Conservation (phyloP, 2,888 invertebrate genomes). For the Caenorhabditis wallacei region DNA sequence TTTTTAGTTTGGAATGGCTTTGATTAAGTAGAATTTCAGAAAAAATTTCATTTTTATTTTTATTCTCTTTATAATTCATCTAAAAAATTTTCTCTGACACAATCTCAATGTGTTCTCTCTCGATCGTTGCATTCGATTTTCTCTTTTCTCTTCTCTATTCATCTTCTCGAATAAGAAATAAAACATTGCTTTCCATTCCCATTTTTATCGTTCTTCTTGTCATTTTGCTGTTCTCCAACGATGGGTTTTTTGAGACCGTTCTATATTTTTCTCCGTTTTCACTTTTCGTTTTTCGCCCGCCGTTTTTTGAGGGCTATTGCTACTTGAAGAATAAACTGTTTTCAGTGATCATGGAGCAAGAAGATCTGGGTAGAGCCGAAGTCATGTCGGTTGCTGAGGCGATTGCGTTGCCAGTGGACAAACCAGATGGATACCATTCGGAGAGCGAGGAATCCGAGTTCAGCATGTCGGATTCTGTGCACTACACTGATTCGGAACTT, state of each 20-base stretch:
- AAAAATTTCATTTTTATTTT: too few species aligned
- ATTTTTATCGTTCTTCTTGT: slow-evolving; percentile 11
- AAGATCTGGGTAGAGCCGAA: slow-evolving; percentile 1
- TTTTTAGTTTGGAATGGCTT: too few species aligned
- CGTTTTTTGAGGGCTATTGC: too few species aligned
- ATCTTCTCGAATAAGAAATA: slow-evolving; percentile 10
- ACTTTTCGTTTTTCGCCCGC: background rate
- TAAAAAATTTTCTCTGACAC: too few species aligned
- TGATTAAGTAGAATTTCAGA: too few species aligned
- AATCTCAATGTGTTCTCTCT: background rate
- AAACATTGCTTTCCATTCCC: slow-evolving; percentile 13
- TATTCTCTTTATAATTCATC: too few species aligned
- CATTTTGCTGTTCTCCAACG: background rate
- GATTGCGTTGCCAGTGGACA: background rate
- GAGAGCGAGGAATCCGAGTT: slow-evolving; percentile 10
- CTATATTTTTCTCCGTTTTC: slow-evolving; percentile 1
- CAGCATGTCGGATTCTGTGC: slow-evolving; percentile 8
- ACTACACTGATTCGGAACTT: slow-evolving; percentile 4
- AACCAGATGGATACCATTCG: background rate
- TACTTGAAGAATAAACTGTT: too few species aligned
- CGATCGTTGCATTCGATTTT: background rate
- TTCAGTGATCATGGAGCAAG: slow-evolving; percentile 14
- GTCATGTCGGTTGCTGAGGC: background rate
- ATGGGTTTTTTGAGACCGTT: slow-evolving; percentile 6
- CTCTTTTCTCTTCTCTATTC: background rate